Percentiles rank a stretch among this genome's conserved stretches.
Conservation (phyloP, 2,113 vertebrate genomes). For the Alethe diademata region DNA sequence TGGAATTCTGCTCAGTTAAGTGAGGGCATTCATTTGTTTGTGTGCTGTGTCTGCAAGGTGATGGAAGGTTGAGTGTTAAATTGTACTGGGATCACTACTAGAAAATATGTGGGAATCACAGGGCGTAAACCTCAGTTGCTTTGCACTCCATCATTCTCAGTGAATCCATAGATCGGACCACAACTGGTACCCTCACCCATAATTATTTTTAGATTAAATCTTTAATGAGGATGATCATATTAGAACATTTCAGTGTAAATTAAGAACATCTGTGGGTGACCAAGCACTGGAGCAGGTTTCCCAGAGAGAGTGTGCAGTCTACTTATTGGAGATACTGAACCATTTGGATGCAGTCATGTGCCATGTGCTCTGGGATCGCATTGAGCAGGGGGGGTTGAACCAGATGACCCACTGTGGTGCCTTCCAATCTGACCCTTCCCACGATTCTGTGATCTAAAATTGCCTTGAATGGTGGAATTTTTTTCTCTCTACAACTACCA, state of each 20-base stretch:
- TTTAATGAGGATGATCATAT: neutral
- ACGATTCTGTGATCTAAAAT: neutral
- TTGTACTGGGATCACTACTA: neutral
- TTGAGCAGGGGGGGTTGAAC: neutral
- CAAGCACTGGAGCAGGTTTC: neutral
- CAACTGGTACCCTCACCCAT: neutral
- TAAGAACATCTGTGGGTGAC: neutral
- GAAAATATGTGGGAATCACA: neutral
- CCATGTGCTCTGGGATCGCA: neutral
- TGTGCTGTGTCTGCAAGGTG: neutral
- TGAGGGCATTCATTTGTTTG: neutral
- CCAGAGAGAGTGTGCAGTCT: neutral
- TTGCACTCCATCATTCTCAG: neutral
- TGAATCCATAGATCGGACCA: neutral
- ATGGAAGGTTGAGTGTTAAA: neutral
- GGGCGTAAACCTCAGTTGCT: neutral
- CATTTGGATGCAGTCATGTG: neutral
- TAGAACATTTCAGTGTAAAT: neutral
- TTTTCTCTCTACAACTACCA: neutral
- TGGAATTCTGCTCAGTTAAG: neutral
- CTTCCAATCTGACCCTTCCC: neutral
- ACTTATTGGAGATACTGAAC: neutral
- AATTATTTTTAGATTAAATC: neutral
- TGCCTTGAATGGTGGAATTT: neutral
- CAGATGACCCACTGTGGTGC: neutral